Evolutionary conservation across 2,888 invertebrate species (phyloP).

Genomic region (Artemia sinica): DNA sequence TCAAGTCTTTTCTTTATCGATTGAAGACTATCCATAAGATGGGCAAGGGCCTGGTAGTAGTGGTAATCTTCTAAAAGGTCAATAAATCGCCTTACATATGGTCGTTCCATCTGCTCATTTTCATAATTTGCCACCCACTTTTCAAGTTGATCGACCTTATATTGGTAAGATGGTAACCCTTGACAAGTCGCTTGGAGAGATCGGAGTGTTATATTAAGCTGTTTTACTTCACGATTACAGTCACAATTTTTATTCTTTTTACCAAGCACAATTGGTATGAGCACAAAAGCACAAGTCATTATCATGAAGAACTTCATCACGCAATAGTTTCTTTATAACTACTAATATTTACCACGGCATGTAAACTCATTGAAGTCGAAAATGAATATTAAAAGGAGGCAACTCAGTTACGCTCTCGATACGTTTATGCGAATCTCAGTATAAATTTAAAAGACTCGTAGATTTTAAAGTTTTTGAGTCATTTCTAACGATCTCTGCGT

Average conservation of each 20-base stretch:
- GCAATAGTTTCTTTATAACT: too few relatives aligned
- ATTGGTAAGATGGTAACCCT: neutral
- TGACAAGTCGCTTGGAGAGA: neutral
- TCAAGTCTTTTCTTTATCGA: neutral
- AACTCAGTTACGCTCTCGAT: too few relatives aligned
- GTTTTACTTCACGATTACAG: neutral
- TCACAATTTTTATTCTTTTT: constrained; percentile 13
- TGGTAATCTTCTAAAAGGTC: neutral
- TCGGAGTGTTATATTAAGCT: neutral
- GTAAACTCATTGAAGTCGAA: too few relatives aligned
- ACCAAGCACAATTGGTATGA: neutral
- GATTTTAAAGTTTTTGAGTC: too few relatives aligned
- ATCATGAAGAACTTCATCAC: too few relatives aligned
- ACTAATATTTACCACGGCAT: too few relatives aligned
- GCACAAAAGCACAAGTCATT: too few relatives aligned
- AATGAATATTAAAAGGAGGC: too few relatives aligned
- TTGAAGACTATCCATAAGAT: neutral
- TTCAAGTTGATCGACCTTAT: constrained; percentile 6
- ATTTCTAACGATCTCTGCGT: too few relatives aligned
- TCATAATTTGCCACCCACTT: constrained; percentile 1
- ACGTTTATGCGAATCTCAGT: too few relatives aligned
- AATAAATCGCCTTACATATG: constrained; percentile 9
- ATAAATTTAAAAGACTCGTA: too few relatives aligned
- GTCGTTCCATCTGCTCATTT: constrained; percentile 13
- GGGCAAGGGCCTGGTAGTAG: neutral